These are phyloP conservation scores for Nycticebus coucang DNA, from an alignment of 2,113 vertebrate species.

Conservation along the genomic window DNA sequence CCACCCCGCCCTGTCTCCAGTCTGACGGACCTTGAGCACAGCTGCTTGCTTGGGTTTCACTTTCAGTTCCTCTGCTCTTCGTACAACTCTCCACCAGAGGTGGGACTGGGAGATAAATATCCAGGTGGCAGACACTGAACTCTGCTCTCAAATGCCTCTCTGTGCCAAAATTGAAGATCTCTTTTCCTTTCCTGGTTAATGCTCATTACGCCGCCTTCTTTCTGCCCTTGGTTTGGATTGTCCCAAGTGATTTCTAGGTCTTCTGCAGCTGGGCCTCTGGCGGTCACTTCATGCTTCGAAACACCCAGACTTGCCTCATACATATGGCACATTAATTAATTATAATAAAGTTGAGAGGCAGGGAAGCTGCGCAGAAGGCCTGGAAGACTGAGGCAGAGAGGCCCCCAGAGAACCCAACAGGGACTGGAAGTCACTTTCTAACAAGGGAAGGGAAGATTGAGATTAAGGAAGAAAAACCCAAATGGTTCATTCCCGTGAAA, in stretches of 20 bases:
- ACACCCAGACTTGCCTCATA: neutral
- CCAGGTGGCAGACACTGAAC: neutral
- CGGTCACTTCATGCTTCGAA: neutral
- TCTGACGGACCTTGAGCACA: neutral
- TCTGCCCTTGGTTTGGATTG: neutral
- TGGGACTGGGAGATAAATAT: neutral
- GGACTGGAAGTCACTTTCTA: neutral
- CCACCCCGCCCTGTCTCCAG: neutral
- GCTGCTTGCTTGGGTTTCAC: neutral
- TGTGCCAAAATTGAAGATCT: neutral
- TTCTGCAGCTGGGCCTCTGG: neutral
- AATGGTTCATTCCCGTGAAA: neutral
- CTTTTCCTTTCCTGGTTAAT: neutral
- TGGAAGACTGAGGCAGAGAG: neutral
- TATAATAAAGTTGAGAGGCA: neutral
- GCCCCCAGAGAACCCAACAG: neutral
- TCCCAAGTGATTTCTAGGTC: neutral
- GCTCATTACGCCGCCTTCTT: neutral
- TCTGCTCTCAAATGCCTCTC: neutral
- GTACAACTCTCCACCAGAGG: neutral
- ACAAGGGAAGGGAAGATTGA: neutral
- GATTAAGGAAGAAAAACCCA: neutral
- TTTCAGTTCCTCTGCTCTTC: neutral
- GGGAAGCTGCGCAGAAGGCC: neutral
- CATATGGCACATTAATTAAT: neutral